Evolutionary conservation across 2,888 invertebrate genomes (phyloP).

Genomic region (Ariolimax columbianus): DNA sequence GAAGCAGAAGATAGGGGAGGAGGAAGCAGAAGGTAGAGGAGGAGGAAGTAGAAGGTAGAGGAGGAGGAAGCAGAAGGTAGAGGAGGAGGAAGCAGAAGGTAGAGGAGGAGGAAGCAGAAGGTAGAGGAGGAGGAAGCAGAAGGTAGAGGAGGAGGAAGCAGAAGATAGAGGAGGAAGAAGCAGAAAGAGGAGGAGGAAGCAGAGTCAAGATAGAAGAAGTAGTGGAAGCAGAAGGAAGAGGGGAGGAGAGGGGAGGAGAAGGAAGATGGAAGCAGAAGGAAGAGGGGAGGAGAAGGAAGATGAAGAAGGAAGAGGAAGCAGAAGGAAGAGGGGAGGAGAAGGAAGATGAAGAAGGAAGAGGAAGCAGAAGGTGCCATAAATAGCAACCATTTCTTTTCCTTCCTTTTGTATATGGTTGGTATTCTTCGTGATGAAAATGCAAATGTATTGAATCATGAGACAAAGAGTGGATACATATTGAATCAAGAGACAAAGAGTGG

Average conservation of each 20-base stretch:
- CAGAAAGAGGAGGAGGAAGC: not conserved
- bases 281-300: too few relatives aligned
- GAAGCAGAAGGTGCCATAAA: not conserved
- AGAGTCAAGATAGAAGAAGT: not conserved
- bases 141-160: not conserved
- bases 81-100: not conserved
- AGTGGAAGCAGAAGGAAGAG: not conserved
- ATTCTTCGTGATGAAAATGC: too few relatives aligned
- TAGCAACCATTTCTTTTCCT: too few relatives aligned
- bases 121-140: not conserved
- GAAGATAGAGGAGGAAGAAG: not conserved
- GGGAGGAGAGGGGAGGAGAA: too few relatives aligned
- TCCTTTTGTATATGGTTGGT: not conserved
- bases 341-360: conserved; percentile 17
- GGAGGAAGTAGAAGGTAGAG: not conserved
- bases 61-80: not conserved
- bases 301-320: too few relatives aligned
- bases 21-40: not conserved
- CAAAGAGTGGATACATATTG: too few relatives aligned
- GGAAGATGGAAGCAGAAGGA: too few relatives aligned
- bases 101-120: not conserved
- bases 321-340: conserved; percentile 7
- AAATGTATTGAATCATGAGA: too few relatives aligned
- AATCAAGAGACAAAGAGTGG: too few relatives aligned
- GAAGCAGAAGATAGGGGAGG: not conserved